Conservation (phyloP, 2,113 vertebrate genomes). For the Fukomys damarensis region DNA sequence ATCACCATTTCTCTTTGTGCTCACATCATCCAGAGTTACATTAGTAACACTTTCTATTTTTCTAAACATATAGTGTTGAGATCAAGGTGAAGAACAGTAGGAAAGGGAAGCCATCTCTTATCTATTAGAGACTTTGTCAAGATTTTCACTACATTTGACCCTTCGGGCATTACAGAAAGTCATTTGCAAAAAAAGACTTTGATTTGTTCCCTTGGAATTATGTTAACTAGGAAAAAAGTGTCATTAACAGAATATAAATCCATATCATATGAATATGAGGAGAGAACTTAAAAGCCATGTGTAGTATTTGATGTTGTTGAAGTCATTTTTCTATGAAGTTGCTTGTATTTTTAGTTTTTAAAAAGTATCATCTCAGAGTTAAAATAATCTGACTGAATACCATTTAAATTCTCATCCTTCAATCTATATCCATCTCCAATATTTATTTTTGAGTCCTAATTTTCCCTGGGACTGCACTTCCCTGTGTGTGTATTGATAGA, state of each 20-base stretch:
- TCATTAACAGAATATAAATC: not conserved
- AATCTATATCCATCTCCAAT: not conserved
- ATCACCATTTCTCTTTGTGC: not conserved
- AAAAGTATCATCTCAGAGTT: not conserved
- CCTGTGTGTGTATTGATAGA: not conserved
- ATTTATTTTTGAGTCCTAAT: not conserved
- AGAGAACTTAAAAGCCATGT: not conserved
- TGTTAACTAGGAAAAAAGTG: not conserved
- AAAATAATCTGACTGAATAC: not conserved
- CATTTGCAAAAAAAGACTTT: not conserved
- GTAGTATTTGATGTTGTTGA: not conserved
- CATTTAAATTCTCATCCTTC: not conserved
- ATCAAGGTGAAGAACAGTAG: not conserved
- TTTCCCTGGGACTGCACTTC: not conserved
- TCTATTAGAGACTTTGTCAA: not conserved
- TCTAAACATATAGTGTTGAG: not conserved
- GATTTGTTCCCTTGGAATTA: not conserved
- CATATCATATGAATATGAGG: not conserved
- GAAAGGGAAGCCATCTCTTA: not conserved
- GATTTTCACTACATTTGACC: conserved; percentile 39
- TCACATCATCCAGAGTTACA: not conserved
- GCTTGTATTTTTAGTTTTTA: not conserved
- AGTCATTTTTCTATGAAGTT: not conserved
- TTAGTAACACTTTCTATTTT: not conserved
- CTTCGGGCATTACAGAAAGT: not conserved